A percentile compares a stretch with the other conserved stretches of the same genome.
These are phyloP conservation scores for Pelosia muscerda DNA, from an alignment of 2,888 invertebrate species.

Conservation along the genomic window DNA sequence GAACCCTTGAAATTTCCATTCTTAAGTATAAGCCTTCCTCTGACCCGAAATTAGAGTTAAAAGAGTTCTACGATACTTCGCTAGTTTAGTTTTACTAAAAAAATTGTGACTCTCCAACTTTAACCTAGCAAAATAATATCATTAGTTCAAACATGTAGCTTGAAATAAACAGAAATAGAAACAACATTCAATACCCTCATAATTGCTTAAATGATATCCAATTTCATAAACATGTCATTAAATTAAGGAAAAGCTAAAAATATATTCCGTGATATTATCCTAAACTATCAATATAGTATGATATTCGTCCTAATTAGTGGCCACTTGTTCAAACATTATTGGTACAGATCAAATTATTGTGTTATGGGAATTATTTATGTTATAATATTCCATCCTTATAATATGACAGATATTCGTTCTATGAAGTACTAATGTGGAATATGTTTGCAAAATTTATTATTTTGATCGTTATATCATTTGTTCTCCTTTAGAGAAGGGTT, in stretches of 20 bases:
- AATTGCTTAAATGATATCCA: background rate
- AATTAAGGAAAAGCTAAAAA: background rate
- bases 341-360: background rate
- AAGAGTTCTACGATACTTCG: background rate
- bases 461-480: too few relatives aligned
- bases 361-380: background rate
- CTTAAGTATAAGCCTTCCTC: background rate
- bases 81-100: background rate
- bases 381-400: background rate
- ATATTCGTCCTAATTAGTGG: background rate
- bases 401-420: too few relatives aligned
- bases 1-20: background rate
- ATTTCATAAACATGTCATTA: background rate
- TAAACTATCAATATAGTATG: background rate
- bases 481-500: too few relatives aligned
- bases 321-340: too few relatives aligned
- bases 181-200: background rate
- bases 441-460: too few relatives aligned
- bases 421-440: background rate
- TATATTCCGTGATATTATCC: background rate
- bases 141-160: too few relatives aligned
- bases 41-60: background rate
- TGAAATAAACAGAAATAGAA: background rate
- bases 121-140: too few relatives aligned
- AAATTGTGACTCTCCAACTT: too few relatives aligned